phyloP scores from a whole-genome alignment of 2,888 invertebrate species.

The Drosophila greeni region DNA sequence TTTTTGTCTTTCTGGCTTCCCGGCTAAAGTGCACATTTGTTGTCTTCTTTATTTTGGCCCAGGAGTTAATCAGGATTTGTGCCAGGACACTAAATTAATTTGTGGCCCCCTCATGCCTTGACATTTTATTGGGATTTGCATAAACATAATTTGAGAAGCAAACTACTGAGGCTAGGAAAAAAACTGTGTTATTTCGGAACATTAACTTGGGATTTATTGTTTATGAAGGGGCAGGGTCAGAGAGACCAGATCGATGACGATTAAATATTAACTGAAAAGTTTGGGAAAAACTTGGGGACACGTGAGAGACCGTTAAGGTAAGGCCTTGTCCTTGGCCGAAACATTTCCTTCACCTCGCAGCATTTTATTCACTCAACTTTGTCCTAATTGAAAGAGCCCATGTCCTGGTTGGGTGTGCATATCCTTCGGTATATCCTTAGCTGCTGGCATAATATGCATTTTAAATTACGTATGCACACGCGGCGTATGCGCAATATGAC shows the following conservation, averaged over 20 bases:
- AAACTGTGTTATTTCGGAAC: slow-evolving; percentile 68
- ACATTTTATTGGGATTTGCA: slow-evolving; percentile 62
- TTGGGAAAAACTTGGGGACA: slow-evolving; percentile 11
- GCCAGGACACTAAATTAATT: slow-evolving; percentile 62
- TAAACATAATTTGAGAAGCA: slow-evolving; percentile 61
- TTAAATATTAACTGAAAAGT: slow-evolving; percentile 35
- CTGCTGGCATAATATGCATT: slow-evolving; percentile 48
- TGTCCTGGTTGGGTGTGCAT: slow-evolving; percentile 1
- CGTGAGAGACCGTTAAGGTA: slow-evolving; percentile 11
- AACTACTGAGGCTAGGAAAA: slow-evolving; percentile 16
- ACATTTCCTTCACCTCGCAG: background rate
- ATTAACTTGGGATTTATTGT: slow-evolving; percentile 69
- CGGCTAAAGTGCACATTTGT: slow-evolving; percentile 54
- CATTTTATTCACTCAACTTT: slow-evolving; percentile 14
- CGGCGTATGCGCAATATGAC: slow-evolving; percentile 56
- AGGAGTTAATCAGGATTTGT: slow-evolving; percentile 70
- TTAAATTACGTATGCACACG: slow-evolving; percentile 50
- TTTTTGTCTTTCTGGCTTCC: slow-evolving; percentile 57
- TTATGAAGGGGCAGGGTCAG: slow-evolving; percentile 47
- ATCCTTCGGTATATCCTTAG: slow-evolving; percentile 7
- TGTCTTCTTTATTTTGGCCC: slow-evolving; percentile 56
- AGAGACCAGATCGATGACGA: slow-evolving; percentile 17
- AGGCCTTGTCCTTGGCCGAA: slow-evolving; percentile 28
- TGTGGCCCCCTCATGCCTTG: slow-evolving; percentile 50
- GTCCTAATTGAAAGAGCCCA: slow-evolving; percentile 31